These are phyloP conservation scores for Saxidomus purpurata DNA, from an alignment of 1,140 invertebrate genomes.

Conservation along the genomic window DNA sequence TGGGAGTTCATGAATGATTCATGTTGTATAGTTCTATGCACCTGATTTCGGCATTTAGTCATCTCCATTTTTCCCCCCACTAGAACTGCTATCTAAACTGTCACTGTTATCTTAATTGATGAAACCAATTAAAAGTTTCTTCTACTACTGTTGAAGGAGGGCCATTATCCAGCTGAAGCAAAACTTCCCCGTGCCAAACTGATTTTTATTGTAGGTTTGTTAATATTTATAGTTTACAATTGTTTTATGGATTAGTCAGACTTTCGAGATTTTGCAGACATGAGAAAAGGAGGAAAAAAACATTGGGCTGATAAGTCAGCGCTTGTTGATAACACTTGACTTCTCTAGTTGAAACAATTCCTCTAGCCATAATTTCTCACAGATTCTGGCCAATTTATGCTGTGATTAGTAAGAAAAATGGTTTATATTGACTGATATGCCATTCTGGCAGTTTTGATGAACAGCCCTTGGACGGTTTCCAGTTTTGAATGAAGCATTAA, in stretches of 20 bases:
- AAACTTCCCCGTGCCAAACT: background rate
- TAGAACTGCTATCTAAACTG: background rate
- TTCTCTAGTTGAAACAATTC: slow-evolving; percentile 4
- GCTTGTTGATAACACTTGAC: background rate
- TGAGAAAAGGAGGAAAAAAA: background rate
- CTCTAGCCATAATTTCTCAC: background rate
- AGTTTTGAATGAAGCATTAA: background rate
- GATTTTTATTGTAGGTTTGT: background rate
- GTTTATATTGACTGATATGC: slow-evolving; percentile 31
- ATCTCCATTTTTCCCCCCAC: too few relatives aligned
- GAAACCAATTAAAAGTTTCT: slow-evolving; percentile 16
- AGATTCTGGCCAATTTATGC: slow-evolving; percentile 1
- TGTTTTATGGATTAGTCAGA: background rate
- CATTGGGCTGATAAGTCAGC: background rate
- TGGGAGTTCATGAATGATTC: too few relatives aligned
- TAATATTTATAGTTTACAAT: background rate
- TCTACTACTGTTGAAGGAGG: background rate
- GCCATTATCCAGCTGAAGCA: background rate
- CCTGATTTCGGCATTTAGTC: too few relatives aligned
- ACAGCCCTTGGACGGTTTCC: background rate
- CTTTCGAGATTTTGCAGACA: background rate
- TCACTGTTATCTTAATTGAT: slow-evolving; percentile 27
- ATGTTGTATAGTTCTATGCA: too few relatives aligned
- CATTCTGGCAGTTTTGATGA: slow-evolving; percentile 34
- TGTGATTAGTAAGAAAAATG: slow-evolving; percentile 27